Evolutionary conservation across 2,113 vertebrate genomes (phyloP).

Genomic region (Cairina moschata): DNA sequence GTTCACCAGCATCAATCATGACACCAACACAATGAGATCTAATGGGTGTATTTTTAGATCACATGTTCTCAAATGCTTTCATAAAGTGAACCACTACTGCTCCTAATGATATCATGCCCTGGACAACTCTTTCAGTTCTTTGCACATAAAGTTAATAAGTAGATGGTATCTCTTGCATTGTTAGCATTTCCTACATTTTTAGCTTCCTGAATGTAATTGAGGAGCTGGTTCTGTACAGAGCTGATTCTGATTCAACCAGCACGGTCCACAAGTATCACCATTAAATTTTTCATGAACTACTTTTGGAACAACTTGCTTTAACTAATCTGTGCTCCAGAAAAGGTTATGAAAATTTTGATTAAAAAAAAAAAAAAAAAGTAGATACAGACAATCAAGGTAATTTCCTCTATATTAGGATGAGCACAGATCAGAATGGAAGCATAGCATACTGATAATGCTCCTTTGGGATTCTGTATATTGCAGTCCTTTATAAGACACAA

Average conservation of each 20-base stretch:
- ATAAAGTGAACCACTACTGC: background rate
- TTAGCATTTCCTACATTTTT: background rate
- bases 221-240: background rate
- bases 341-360: background rate
- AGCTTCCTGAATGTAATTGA: background rate
- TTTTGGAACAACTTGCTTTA: background rate
- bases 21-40: background rate
- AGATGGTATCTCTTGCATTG: background rate
- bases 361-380: background rate
- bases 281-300: background rate
- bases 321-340: background rate
- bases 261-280: background rate
- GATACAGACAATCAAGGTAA: background rate
- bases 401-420: background rate
- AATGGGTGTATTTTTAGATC: background rate
- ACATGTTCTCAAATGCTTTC: background rate
- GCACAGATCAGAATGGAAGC: background rate
- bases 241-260: background rate
- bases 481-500: background rate
- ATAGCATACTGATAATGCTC: rapidly evolving
- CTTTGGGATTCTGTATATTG: background rate
- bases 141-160: background rate
- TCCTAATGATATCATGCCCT: background rate
- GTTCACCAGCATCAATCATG: background rate
- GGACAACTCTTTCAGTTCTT: background rate